Evolutionary conservation across 2,113 vertebrate genomes (phyloP), one percentile per base, ranked within the genome.

Genomic region (Pedetes capensis): DNA sequence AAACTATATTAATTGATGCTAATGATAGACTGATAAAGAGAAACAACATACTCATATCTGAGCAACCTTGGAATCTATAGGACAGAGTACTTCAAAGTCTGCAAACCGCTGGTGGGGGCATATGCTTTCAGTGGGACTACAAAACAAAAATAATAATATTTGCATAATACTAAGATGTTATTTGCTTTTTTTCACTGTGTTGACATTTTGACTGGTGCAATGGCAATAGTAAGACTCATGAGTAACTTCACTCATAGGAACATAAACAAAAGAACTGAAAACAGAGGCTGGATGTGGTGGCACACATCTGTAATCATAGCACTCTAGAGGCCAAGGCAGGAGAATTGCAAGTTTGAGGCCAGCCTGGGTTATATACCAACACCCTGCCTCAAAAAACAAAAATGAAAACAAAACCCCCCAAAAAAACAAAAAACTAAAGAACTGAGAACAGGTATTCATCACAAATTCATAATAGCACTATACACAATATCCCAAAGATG

Each of bases 101-200:
- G 34, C 11, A 82, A 59, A 81, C 68, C 16, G n/a, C n/a, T n/a
- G n/a, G n/a, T n/a, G n/a, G n/a, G n/a, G n/a, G n/a, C 32, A 85
- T 22, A 92, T 55, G 76, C 20, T 85, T 55, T 22, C 20, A 51
- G 53, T 29, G 37, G 8, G 22, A 76, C 18, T 39, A 64, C 3
- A 44, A 61, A 29, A 83, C 57, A 47, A 84, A 78, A 89, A 75
- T n/a, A n/a, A n/a, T 87, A 72, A 57, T 92, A 84, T 89, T 51
- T 85, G 81, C 47, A 57, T 84, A 85, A 68, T n/a, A 88, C 69
- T 80, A 95, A 82, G 22, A n/a, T n/a, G n/a, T n/a, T n/a, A n/a
- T n/a, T n/a, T n/a, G n/a, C n/a, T n/a, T n/a, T n/a, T n/a, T n/a
- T n/a, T 29, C 29, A 61, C 16, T 74, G 55, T 78, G 59, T 47